Evolutionary conservation across 2,888 invertebrate genomes (phyloP), one percentile per base, ranked within the genome.

Genomic region (Pristionchus mayeri): DNA sequence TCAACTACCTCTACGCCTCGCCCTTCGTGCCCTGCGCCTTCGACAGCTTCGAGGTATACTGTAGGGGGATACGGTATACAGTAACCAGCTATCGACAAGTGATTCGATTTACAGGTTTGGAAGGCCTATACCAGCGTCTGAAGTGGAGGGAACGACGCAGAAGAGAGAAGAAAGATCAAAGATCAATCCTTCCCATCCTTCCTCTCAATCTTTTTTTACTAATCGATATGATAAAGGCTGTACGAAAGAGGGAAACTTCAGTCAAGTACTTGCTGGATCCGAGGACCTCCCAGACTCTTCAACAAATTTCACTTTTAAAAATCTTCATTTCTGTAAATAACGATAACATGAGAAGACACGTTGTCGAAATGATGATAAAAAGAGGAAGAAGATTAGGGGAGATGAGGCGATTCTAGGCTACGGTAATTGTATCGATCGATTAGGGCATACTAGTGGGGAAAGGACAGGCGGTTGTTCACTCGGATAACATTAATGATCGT

Each of bases 1-100:
- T 76, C 76, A 27, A 37, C 76, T 76, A 76, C 76, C 18, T 40
- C 6, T 50, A 50, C 76, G 76, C n/a, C 18, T 76, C 76, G 44
- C 76, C 76, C 76, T 76, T 27, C 76, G 76, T 27, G 50, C 27
- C 27, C 27, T 48, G 76, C 27, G 18, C 44, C 48, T 48, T 76
- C 50, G 76, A 76, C 37, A 50, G 76, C 76, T 76, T 76, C 30
- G 76, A 76, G 76, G 76, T 76, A 76, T 71, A 71, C 71, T 1
- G 75, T 75, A 44, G 30, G n/a, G n/a, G n/a, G n/a, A n/a, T n/a
- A 9, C 60, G 60, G 2, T 27, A 4, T 30, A 30, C 54, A 44
- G 13, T 44, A 44, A 9, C n/a, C n/a, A 13, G 1, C 54, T 54
- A 54, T 16, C 54, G 54, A 52, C 18, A 52, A 52, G 13, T 52